Conservation (phyloP, 1,140 invertebrate genomes). For the Drosophila hydei region DNA sequence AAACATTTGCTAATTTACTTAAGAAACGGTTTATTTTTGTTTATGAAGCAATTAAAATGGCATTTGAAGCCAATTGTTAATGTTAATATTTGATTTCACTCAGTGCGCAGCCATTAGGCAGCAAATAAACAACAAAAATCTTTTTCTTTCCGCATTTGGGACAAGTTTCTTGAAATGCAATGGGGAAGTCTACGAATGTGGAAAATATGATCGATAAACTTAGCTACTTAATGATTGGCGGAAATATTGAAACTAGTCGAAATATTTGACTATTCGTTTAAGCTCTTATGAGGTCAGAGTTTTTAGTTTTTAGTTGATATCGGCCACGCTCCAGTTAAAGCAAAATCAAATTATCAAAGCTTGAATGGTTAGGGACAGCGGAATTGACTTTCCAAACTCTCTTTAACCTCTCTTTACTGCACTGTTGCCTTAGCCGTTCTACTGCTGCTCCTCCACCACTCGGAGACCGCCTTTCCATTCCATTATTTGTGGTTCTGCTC, state of each 20-base stretch:
- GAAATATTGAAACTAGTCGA: constrained; percentile 7
- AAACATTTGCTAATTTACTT: too few species aligned
- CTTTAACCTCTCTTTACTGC: neutral
- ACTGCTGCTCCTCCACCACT: neutral
- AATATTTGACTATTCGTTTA: constrained; percentile 16
- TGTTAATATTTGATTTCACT: constrained; percentile 5
- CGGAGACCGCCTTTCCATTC: too few species aligned
- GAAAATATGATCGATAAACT: too few species aligned
- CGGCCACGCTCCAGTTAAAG: constrained; percentile 56
- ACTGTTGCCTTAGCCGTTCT: neutral
- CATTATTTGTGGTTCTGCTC: constrained; percentile 29
- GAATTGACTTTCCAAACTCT: constrained; percentile 33
- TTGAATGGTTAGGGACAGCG: constrained; percentile 1
- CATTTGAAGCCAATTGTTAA: constrained; percentile 10
- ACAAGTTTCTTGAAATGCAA: neutral
- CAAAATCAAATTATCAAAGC: constrained; percentile 17
- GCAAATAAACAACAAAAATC: too few species aligned
- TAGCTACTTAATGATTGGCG: neutral
- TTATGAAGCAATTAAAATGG: constrained; percentile 29
- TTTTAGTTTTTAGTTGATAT: constrained; percentile 9
- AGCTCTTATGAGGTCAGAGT: neutral
- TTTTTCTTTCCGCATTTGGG: too few species aligned
- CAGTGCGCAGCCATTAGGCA: constrained; percentile 3
- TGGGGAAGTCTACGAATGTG: too few species aligned
- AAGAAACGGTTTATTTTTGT: too few species aligned